These are phyloP conservation scores for Scaptomyza hsui DNA, from an alignment of 1,140 invertebrate species.

Conservation along the genomic window DNA sequence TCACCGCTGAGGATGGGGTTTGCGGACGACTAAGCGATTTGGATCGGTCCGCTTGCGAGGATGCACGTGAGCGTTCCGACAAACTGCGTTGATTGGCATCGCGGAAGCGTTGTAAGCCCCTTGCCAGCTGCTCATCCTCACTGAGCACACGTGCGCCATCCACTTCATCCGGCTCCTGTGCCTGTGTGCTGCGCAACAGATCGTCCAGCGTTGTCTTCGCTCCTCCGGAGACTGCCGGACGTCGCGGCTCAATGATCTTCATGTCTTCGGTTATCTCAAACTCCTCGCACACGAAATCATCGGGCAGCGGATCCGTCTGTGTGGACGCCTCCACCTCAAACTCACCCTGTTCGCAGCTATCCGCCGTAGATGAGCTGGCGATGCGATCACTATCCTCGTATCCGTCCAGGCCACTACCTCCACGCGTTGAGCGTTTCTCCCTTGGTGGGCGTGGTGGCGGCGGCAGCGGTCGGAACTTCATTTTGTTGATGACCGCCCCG, in stretches of 20 bases:
- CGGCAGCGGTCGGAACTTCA: constrained; percentile 92
- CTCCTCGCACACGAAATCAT: constrained; percentile 90
- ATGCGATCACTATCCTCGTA: constrained; percentile 78
- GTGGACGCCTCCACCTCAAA: constrained; percentile 90
- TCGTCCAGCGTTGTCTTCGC: constrained; percentile 74
- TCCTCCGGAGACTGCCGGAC: constrained; percentile 28
- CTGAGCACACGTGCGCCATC: constrained; percentile 54
- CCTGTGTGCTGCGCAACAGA: constrained; percentile 63
- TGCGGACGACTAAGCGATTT: constrained; percentile 85
- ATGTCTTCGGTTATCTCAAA: constrained; percentile 85
- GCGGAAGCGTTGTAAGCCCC: constrained; percentile 83
- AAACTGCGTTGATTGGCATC: constrained; percentile 85
- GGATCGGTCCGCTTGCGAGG: constrained; percentile 84
- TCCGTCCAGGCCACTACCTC: constrained; percentile 56
- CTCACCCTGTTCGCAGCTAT: constrained; percentile 70
- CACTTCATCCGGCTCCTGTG: constrained; percentile 51
- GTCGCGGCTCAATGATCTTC: constrained; percentile 74
- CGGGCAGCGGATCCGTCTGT: constrained; percentile 92
- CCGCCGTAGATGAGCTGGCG: constrained; percentile 71
- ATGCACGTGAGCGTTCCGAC: constrained; percentile 85
- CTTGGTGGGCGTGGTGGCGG: constrained; percentile 91
- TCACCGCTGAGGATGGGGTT: constrained; percentile 86
- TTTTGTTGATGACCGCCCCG: constrained; percentile 89
- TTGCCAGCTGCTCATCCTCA: constrained; percentile 83
- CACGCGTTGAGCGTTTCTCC: constrained; percentile 85